Base-by-base conservation (phyloP, 2,888 invertebrate species). In the Dorcus parallelipipedus region DNA sequence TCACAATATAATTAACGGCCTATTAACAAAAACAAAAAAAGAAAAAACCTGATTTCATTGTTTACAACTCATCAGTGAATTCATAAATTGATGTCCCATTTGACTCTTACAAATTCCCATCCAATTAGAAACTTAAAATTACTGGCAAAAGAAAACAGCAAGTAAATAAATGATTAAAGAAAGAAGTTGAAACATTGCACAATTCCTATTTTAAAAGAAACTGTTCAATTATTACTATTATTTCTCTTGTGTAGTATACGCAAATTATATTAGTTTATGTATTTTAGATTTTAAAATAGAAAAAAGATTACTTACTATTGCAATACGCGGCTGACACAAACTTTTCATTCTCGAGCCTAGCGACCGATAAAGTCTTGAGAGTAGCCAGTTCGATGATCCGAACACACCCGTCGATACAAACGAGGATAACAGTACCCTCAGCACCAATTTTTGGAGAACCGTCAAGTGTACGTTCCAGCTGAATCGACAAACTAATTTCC, bases 251-350 rank as follows among this genome's bases (percentile, higher is more conserved):
- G 38, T 50, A 38, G 23, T 49, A 14, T 14, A 14, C 14, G 14
- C 14, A 14, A 14, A 14, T 14, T 14, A 14, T 14, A 14, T 14
- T 14, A 14, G 1, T 14, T 14, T 14, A 14, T 14, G 14, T 14
- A 9, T 14, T 38, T 33, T 9, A 49, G 17, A 38, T 50, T 9
- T 33, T 33, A 33, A 33, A 33, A 33, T 33, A 33, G 26, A 14
- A 41, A 9, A 40, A 14, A 14, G 14, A 23, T 52, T 54, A 80
- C 83, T 81, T 78, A 80, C 93, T 93, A 58, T 91, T 89, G 75
- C 95, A 95, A 76, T 91, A 95, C 0, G 89, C 88, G 2, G 90
- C 90, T 0, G 93, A 91, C 9, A 91, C 85, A 72, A 94, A 93
- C 70, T 85, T 86, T 47, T 86, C 85, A 41, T 84, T 83, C 1